These are phyloP conservation scores for Thysanoteuthis rhombus DNA, from an alignment of 2,888 invertebrate species.

Conservation along the genomic window DNA sequence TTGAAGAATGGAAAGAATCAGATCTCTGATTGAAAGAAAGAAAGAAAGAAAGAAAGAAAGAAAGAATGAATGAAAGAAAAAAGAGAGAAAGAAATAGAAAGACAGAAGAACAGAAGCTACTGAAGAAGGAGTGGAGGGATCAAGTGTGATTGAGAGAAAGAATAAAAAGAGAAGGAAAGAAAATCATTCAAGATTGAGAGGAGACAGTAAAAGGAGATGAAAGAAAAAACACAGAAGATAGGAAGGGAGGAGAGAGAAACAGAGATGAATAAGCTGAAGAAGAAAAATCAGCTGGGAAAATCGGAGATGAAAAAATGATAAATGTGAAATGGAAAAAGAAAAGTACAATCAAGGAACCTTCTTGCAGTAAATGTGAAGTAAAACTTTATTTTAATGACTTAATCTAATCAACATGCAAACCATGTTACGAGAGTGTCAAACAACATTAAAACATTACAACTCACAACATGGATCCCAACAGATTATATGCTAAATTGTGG, in stretches of 20 bases:
- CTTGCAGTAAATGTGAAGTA: too few species aligned
- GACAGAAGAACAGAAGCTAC: not conserved
- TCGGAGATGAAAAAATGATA: not conserved
- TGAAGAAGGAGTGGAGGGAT: not conserved
- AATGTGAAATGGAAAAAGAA: not conserved
- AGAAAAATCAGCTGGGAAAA: not conserved
- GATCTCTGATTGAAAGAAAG: not conserved
- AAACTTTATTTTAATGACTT: too few species aligned
- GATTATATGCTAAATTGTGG: too few species aligned
- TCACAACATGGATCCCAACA: too few species aligned
- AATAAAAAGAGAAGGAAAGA: not conserved
- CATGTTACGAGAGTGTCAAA: too few species aligned
- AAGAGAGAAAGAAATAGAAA: not conserved
- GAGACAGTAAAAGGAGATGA: not conserved
- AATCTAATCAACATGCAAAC: not conserved
- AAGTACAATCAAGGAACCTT: not conserved
- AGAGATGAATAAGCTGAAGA: too few species aligned
- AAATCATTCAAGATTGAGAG: not conserved
- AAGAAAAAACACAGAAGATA: not conserved
- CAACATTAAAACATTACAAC: too few species aligned
- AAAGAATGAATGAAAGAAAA: not conserved
- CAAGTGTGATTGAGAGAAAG: not conserved
- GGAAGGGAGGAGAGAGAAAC: too few species aligned
- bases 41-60: not conserved
- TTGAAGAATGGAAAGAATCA: not conserved